These are phyloP conservation scores for Sebastes steindachneri DNA, from an alignment of 2,797 vertebrate species.

Conservation along the genomic window DNA sequence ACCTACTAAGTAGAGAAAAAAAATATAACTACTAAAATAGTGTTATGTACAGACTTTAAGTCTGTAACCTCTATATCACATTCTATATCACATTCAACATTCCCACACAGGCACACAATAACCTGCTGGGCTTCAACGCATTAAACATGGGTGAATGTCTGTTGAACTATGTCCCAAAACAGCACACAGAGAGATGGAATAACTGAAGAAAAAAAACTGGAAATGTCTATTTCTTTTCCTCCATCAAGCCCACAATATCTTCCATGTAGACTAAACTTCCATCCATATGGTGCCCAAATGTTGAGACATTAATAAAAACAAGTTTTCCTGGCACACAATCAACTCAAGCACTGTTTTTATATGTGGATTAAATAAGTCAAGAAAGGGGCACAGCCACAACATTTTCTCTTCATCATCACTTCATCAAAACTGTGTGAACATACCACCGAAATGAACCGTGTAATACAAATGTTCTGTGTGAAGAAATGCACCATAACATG, in stretches of 20 bases:
- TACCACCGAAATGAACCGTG: not conserved
- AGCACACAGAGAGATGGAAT: not conserved
- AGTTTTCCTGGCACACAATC: not conserved
- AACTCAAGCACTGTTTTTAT: not conserved
- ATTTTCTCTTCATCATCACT: not conserved
- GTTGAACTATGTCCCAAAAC: not conserved
- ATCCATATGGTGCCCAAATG: constrained; percentile 1
- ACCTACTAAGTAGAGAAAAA: too few species aligned
- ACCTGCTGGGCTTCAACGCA: not conserved
- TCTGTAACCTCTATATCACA: not conserved
- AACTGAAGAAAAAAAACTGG: not conserved
- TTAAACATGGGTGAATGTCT: not conserved
- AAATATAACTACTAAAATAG: too few species aligned
- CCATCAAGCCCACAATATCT: not conserved
- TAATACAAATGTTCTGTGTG: not conserved
- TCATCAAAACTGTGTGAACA: not conserved
- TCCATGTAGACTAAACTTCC: not conserved
- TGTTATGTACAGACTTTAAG: too few species aligned
- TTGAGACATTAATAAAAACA: not conserved
- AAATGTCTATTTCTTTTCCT: not conserved
- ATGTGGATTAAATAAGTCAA: not conserved
- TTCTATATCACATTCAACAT: not conserved
- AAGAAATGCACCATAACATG: not conserved
- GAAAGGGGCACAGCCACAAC: not conserved
- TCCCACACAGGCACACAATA: not conserved